Base-by-base conservation (phyloP, 2,113 vertebrate species). In the Serilophus lunatus region DNA sequence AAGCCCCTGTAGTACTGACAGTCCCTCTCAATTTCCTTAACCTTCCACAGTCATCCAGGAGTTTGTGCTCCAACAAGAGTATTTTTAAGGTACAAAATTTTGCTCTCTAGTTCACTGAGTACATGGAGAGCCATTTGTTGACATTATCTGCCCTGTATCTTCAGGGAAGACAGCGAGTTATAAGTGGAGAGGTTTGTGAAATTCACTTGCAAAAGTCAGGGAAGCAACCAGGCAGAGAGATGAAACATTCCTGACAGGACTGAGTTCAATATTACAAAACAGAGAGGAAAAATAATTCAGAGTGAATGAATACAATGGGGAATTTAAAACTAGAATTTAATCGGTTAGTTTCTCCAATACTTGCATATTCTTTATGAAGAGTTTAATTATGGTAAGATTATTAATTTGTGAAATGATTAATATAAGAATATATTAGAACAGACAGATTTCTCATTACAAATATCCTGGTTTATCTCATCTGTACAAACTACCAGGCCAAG, bases 351-450 rank as follows among this genome's bases (percentile, higher is more conserved):
- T 84, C 40, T 84, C 35, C 35, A 70, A 12, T 33, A 44, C n/a
- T 83, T 75, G 12, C 35, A 47, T 84, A 54, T 84, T 91, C 22
- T 69, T 94, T 71, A 42, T 79, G 31, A 9, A 64, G 28, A 42
- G 13, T 79, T 84, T 66, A 92, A 68, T 93, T 92, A 28, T 44
- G 17, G 9, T 61, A 22, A 82, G 33, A 84, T 79, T 77, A 76
- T 91, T 88, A 86, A 59, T 94, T 79, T 92, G 8, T 81, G 63
- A 71, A 88, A 25, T 75, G 53, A 94, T 76, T 90, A 65, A 86
- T 96, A 19, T 12, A 60, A 56, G 44, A 66, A 88, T 74, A 35
- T 29, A 78, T 86, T 71, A 65, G 57, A 86, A 68, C 24, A 81
- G 81, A 57, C 77, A 72, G n/a, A 63, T 71, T 90, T 92, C 56